Conservation (phyloP, 2,888 invertebrate species). For the Agriopis marginaria region DNA sequence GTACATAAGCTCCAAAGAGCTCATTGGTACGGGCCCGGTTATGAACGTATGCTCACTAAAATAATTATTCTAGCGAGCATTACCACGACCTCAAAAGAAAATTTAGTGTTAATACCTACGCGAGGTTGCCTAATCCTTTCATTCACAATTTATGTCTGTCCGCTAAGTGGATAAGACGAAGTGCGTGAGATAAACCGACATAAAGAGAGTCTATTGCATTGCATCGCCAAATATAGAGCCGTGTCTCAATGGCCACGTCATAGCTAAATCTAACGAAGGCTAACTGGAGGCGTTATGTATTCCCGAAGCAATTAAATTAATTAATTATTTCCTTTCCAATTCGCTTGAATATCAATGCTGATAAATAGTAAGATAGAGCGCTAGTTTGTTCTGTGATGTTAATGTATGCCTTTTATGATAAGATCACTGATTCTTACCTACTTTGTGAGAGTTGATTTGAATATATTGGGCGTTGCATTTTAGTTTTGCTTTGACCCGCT, state of each 20-base stretch:
- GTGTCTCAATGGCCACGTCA: slow-evolving; percentile 78
- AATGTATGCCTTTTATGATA: slow-evolving; percentile 33
- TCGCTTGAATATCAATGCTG: slow-evolving; percentile 62
- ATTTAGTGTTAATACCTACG: slow-evolving; percentile 37
- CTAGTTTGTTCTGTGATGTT: slow-evolving; percentile 32
- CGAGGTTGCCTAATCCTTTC: slow-evolving; percentile 45
- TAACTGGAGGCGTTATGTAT: slow-evolving; percentile 77
- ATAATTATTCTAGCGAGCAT: slow-evolving; percentile 14
- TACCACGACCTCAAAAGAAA: slow-evolving; percentile 9
- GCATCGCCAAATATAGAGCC: slow-evolving; percentile 73
- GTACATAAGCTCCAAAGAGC: too few relatives aligned
- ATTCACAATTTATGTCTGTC: slow-evolving; percentile 58
- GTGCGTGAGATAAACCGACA: slow-evolving; percentile 64
- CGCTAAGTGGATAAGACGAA: slow-evolving; percentile 65
- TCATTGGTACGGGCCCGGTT: too few relatives aligned
- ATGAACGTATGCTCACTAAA: too few relatives aligned
- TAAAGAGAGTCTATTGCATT: slow-evolving; percentile 73
- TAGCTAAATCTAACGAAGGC: slow-evolving; percentile 81
- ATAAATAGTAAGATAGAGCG: slow-evolving; percentile 37
- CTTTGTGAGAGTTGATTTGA: slow-evolving; percentile 23
- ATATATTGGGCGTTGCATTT: slow-evolving; percentile 10
- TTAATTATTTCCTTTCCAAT: slow-evolving; percentile 84
- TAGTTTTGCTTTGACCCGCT: slow-evolving; percentile 9
- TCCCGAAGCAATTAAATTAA: slow-evolving; percentile 77
- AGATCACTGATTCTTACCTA: slow-evolving; percentile 20